Evolutionary conservation across 2,888 invertebrate species (phyloP).

Genomic region (Pyralis farinalis): DNA sequence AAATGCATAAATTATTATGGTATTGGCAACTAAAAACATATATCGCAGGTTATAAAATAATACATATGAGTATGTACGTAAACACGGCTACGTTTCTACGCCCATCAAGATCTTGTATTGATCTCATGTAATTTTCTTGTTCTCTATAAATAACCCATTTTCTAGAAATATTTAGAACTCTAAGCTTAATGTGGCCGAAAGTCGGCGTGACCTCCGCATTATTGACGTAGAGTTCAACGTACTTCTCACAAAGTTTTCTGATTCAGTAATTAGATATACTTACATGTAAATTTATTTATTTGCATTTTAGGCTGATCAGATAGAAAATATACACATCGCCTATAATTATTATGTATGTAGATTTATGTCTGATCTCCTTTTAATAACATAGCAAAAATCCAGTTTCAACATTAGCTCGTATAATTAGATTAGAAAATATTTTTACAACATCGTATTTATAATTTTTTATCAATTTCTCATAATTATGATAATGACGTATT

Average conservation of each 20-base stretch:
- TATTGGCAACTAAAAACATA: no score
- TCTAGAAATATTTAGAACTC: slow-evolving; percentile 4
- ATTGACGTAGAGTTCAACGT: slow-evolving; percentile 48
- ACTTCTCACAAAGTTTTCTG: slow-evolving; percentile 28
- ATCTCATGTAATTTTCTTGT: not conserved
- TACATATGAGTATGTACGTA: no score
- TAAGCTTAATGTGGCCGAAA: slow-evolving; percentile 24
- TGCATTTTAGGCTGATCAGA: slow-evolving; percentile 1
- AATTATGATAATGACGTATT: not conserved
- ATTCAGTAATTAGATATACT: slow-evolving; percentile 1
- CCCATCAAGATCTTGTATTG: not conserved
- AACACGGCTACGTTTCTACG: no score
- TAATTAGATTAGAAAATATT: not conserved
- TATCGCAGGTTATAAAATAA: no score
- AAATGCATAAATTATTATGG: no score
- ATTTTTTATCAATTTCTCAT: not conserved
- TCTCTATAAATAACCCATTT: no score
- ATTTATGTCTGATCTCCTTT: slow-evolving; percentile 3
- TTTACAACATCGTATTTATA: not conserved
- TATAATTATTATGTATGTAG: slow-evolving; percentile 7
- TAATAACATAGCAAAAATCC: not conserved
- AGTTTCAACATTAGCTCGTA: not conserved
- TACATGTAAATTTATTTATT: not conserved
- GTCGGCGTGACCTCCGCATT: slow-evolving; percentile 33
- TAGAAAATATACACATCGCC: not conserved